These are phyloP conservation scores for Callaeas wilsoni DNA, from an alignment of 2,113 vertebrate species.

Conservation along the genomic window DNA sequence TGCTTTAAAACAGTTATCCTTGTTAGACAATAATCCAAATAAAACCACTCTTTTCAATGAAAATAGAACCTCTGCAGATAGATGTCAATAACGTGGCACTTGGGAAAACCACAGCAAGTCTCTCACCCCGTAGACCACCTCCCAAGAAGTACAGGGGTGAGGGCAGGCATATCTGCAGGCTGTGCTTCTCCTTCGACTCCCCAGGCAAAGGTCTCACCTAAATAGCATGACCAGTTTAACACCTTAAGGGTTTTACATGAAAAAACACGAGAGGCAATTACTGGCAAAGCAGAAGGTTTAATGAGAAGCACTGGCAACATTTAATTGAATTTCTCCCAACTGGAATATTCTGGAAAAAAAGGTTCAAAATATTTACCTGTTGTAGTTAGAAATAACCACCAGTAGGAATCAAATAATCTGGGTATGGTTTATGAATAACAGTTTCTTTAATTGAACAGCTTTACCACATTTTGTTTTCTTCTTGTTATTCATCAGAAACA, in stretches of 20 bases:
- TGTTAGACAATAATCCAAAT: neutral
- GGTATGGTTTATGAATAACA: neutral
- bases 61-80: neutral
- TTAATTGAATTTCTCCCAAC: neutral
- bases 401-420: neutral
- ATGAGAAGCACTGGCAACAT: neutral
- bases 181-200: neutral
- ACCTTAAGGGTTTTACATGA: neutral
- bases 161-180: neutral
- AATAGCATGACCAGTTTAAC: neutral
- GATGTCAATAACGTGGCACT: neutral
- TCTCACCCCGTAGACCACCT: neutral
- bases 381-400: neutral
- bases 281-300: neutral
- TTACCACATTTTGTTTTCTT: conserved; percentile 27
- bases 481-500: neutral
- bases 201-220: neutral
- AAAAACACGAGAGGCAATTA: neutral
- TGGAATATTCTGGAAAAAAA: neutral
- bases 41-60: neutral
- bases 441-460: neutral
- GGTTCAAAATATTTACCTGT: conserved; percentile 33
- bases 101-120: neutral
- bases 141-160: neutral
- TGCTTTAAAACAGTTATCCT: neutral